Percentiles rank a stretch among this genome's conserved stretches.
These are phyloP conservation scores for Falco concolor DNA, from an alignment of 2,797 vertebrate genomes.

Conservation along the genomic window DNA sequence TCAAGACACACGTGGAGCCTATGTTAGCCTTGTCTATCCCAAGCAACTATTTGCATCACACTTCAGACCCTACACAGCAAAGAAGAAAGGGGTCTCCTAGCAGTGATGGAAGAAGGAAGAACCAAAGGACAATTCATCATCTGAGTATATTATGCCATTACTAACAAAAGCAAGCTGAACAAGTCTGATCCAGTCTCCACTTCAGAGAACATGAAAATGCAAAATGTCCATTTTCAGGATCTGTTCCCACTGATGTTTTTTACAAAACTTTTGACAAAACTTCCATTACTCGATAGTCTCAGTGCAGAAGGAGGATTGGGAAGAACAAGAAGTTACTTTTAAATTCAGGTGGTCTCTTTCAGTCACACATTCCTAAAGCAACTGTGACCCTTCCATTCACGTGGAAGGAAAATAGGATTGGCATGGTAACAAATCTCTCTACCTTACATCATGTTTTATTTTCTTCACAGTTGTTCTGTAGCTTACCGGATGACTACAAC, in stretches of 20 bases:
- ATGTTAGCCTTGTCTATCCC: not conserved
- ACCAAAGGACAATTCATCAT: not conserved
- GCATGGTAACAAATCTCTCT: not conserved
- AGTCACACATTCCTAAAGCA: not conserved
- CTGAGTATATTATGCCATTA: not conserved
- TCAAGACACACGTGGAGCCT: not conserved
- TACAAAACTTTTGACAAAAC: not conserved
- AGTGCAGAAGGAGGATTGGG: not conserved
- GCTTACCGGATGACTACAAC: not conserved
- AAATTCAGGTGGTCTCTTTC: not conserved
- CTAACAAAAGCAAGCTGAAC: not conserved
- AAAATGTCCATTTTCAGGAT: not conserved
- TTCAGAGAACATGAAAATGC: not conserved
- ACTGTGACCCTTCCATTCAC: not conserved
- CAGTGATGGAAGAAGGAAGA: not conserved
- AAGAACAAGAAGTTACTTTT: not conserved
- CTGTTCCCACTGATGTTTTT: not conserved
- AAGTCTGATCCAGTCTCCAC: not conserved
- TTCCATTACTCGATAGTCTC: not conserved
- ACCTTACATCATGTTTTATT: not conserved
- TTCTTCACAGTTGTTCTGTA: not conserved
- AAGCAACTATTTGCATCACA: not conserved
- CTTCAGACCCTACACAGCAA: not conserved
- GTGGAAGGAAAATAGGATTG: not conserved
- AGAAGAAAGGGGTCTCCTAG: not conserved